Conservation (phyloP, 2,797 vertebrate species). For the Amblyopsis hoosieri region DNA sequence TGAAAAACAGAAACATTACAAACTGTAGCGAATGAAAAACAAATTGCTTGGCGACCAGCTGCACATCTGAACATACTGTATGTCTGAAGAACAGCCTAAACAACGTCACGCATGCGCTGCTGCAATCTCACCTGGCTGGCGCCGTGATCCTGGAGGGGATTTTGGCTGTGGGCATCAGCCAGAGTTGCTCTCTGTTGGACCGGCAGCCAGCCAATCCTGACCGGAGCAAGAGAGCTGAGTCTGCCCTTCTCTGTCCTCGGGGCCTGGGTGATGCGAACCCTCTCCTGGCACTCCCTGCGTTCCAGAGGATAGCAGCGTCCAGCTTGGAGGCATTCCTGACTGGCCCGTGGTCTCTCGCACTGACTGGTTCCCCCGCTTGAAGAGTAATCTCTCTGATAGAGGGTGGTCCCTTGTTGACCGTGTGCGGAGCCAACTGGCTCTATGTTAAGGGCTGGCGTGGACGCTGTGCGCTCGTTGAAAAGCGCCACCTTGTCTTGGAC, state of each 20-base stretch:
- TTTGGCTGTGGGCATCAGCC: slow-evolving; percentile 30
- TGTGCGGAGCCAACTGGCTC: slow-evolving; percentile 15
- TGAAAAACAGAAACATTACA: neutral
- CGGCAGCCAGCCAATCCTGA: slow-evolving; percentile 79
- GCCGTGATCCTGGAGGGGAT: slow-evolving; percentile 34
- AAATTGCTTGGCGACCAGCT: neutral
- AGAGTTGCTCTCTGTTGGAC: slow-evolving; percentile 64
- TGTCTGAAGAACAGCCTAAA: neutral
- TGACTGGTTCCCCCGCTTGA: slow-evolving; percentile 51
- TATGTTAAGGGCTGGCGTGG: slow-evolving; percentile 46
- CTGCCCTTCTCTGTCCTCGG: slow-evolving; percentile 61
- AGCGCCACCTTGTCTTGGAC: slow-evolving; percentile 18
- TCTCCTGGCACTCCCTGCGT: slow-evolving; percentile 59
- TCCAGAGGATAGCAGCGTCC: slow-evolving; percentile 25
- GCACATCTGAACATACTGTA: neutral
- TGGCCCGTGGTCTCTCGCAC: slow-evolving; percentile 53
- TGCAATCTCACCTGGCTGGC: slow-evolving; percentile 61
- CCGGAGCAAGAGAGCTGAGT: slow-evolving; percentile 63
- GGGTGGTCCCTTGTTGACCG: slow-evolving; percentile 21
- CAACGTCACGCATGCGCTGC: neutral
- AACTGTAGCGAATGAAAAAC: neutral
- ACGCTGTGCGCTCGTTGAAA: slow-evolving; percentile 45
- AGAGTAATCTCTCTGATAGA: slow-evolving; percentile 34
- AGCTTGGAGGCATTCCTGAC: slow-evolving; percentile 64
- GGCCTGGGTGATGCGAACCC: slow-evolving; percentile 58